Evolutionary conservation across 2,888 invertebrate species (phyloP).

Genomic region (Alcis repandata): DNA sequence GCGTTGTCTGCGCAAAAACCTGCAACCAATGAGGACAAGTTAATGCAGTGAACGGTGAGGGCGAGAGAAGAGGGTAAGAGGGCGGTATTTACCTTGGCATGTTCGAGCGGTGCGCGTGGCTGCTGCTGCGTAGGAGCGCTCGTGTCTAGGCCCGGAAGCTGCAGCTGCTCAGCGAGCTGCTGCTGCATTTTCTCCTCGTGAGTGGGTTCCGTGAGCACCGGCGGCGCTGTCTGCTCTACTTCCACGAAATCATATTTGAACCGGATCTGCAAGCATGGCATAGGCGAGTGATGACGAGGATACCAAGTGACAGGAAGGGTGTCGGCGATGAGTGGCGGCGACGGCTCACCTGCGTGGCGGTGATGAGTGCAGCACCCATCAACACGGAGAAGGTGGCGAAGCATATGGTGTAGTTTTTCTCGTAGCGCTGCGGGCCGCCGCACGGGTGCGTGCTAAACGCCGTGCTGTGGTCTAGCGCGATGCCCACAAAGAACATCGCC

Average conservation of each 20-base stretch:
- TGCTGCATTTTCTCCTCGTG: slow-evolving; percentile 93
- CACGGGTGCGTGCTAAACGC: slow-evolving; percentile 98
- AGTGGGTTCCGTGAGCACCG: slow-evolving; percentile 87
- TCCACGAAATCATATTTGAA: slow-evolving; percentile 89
- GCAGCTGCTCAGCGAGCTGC: slow-evolving; percentile 93
- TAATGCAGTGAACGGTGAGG: not conserved
- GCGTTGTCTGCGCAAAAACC: slow-evolving; percentile 96
- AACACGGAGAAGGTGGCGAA: slow-evolving; percentile 99
- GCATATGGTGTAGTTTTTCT: slow-evolving; percentile 99
- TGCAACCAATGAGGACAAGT: slow-evolving; percentile 39
- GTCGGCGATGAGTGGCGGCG: not conserved
- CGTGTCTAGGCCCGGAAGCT: slow-evolving; percentile 92
- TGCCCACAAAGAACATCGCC: slow-evolving; percentile 99
- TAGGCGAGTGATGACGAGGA: not conserved
- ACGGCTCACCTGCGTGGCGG: slow-evolving; percentile 92
- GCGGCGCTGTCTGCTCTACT: slow-evolving; percentile 84
- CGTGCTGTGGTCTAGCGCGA: slow-evolving; percentile 98
- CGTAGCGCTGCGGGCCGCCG: slow-evolving; percentile 93
- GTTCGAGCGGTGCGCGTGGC: slow-evolving; percentile 62
- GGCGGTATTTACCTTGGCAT: slow-evolving; percentile 58
- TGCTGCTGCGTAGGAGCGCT: slow-evolving; percentile 77
- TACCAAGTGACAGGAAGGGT: slow-evolving; percentile 88
- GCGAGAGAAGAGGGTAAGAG: slow-evolving; percentile 7
- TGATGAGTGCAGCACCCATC: slow-evolving; percentile 97
- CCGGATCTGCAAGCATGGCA: slow-evolving; percentile 72